Evolutionary conservation across 35 echinoderm and acorn worm species (phyloP).

Genomic region (Diadema setosum): DNA sequence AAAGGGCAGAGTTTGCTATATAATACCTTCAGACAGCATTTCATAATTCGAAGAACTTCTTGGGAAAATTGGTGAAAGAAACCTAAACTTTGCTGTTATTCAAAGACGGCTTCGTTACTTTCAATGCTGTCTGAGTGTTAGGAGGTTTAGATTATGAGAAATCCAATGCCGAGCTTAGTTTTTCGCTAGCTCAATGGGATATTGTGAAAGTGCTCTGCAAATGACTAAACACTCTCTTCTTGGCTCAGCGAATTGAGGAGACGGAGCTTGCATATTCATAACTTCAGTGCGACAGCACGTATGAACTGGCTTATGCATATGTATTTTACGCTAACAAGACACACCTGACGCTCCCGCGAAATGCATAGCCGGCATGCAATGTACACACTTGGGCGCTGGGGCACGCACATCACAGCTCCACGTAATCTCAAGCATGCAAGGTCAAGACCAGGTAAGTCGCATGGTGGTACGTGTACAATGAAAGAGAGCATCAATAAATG

Average conservation of each 20-base stretch:
- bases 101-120: neutral
- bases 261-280: neutral
- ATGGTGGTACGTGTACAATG: too few species aligned
- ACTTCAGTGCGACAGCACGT: neutral
- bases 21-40: neutral
- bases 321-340: neutral
- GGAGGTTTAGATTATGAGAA: neutral
- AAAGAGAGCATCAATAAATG: too few species aligned
- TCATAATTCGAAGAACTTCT: neutral
- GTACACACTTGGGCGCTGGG: neutral
- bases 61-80: neutral
- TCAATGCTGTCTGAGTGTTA: neutral
- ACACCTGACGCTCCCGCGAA: neutral
- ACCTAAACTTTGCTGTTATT: neutral
- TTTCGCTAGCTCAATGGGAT: neutral
- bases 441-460: too few species aligned
- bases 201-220: neutral
- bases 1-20: neutral
- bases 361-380: neutral
- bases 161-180: neutral
- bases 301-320: neutral
- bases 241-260: neutral
- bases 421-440: neutral
- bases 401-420: neutral
- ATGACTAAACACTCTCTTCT: too few species aligned